A percentile compares a stretch with the other conserved stretches of the same genome.
Conservation (phyloP, 1,140 invertebrate genomes). For the Rhopalosiphum maidis region DNA sequence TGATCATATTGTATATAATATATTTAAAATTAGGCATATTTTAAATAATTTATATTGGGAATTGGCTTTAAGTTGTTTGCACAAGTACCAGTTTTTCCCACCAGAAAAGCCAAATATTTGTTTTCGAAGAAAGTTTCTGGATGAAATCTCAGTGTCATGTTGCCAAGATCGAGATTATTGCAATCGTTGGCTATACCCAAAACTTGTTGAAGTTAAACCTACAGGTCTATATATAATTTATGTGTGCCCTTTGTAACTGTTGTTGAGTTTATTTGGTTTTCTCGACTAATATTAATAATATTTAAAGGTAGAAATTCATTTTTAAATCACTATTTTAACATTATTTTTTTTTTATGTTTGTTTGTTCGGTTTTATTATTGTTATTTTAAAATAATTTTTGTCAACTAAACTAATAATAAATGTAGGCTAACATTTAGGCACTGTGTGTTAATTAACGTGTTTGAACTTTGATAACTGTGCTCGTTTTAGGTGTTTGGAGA, state of each 20-base stretch:
- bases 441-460: constrained; percentile 51
- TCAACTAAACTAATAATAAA: neutral
- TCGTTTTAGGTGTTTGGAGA: constrained; percentile 59
- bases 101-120: constrained; percentile 74
- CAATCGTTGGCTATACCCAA: constrained; percentile 68
- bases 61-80: constrained; percentile 70
- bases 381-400: neutral
- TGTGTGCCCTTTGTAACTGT: constrained; percentile 42
- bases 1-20: neutral
- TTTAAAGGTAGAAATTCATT: neutral
- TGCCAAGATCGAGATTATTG: constrained; percentile 72
- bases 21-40: neutral
- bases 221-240: constrained; percentile 55
- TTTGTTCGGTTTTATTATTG: neutral
- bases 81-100: constrained; percentile 73
- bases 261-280: constrained; percentile 56
- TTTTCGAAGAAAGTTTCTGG: constrained; percentile 64
- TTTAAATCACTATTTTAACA: constrained; percentile 45
- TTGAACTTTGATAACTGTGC: constrained; percentile 60
- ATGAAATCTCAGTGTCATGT: constrained; percentile 68
- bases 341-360: neutral
- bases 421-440: constrained; percentile 32
- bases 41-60: constrained; percentile 44
- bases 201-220: constrained; percentile 62
- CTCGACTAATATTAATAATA: constrained; percentile 48